Base-by-base conservation (phyloP, 2,113 vertebrate genomes). In the Amazona vittata region DNA sequence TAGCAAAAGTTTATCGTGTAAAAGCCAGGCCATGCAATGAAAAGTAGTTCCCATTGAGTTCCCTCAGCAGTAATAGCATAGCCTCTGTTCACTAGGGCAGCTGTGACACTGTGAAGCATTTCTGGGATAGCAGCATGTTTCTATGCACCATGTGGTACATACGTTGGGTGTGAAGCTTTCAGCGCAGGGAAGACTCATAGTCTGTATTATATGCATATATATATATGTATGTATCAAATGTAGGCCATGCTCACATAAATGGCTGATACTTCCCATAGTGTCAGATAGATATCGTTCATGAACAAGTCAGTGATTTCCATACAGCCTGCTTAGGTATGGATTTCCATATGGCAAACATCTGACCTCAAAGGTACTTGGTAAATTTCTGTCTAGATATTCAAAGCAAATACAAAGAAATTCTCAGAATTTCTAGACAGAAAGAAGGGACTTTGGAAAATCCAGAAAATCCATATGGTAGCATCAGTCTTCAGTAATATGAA, bases 151-250 rank as follows among this genome's bases (percentile, higher is more conserved):
- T 33, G 22, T 20, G 17, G 28, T 17, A 46, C 10, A 28, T 5
- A 11, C 0, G 3, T 16, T 50, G n/a, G 16, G 7, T 69, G 28
- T 69, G 43, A 75, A 22, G 28, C 24, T 69, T 47, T 80, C 75
- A 39, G 41, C 20, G 8, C 37, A 49, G 35, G 29, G 29, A 53
- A 76, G 7, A 21, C 5, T 74, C 21, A 10, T 14, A 20, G 12
- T 50, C 2, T 26, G 8, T 31, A 26, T 5, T 3, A 26, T 6
- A 9, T 11, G 3, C 10, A 1, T 11, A 4, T n/a, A 6, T n/a
- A 6, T 15, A 1, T 14, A 9, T 31, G 3, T n/a, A 13, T 33
- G 4, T 65, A 37, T 43, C 22, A 19, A 49, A 69, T 28, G 17
- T 20, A 73, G 28, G 19, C 18, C 31, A 18, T 18, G 24, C 46